A percentile compares a stretch with the other conserved stretches of the same genome.
Conservation (phyloP, 2,113 vertebrate genomes). For the Ictalurus furcatus region DNA sequence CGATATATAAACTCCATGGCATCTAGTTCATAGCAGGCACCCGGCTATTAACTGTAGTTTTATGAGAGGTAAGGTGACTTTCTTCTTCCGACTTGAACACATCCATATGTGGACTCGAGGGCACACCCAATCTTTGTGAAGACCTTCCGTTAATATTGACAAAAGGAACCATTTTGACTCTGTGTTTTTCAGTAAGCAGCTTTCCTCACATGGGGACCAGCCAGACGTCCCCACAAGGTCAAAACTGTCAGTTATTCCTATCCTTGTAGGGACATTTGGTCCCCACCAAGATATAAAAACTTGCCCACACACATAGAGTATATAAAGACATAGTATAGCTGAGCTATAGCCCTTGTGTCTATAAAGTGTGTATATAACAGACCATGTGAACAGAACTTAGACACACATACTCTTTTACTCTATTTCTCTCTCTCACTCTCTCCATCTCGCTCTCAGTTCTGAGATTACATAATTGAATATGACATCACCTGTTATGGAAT, state of each 20-base stretch:
- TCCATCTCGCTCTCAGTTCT: background rate
- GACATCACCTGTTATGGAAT: constrained; percentile 22
- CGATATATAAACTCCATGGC: background rate
- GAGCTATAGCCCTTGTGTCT: background rate
- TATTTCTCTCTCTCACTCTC: background rate
- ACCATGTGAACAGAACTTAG: background rate
- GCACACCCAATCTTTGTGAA: background rate
- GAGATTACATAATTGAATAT: constrained; percentile 32
- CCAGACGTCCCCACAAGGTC: background rate
- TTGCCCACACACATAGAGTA: background rate
- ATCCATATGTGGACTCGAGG: background rate
- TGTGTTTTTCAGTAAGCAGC: background rate
- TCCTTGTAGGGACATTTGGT: background rate
- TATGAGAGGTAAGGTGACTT: background rate
- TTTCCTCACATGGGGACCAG: background rate
- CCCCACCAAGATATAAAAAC: background rate
- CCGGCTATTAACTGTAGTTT: background rate
- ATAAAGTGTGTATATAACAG: background rate
- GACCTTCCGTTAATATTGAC: background rate
- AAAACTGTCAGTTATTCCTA: background rate
- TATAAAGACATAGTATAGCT: background rate
- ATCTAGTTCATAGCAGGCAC: background rate
- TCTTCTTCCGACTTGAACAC: background rate
- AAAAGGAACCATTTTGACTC: background rate
- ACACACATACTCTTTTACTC: background rate